phyloP scores from a whole-genome alignment of 2,797 vertebrate species.

The Urophycis tenuis region DNA sequence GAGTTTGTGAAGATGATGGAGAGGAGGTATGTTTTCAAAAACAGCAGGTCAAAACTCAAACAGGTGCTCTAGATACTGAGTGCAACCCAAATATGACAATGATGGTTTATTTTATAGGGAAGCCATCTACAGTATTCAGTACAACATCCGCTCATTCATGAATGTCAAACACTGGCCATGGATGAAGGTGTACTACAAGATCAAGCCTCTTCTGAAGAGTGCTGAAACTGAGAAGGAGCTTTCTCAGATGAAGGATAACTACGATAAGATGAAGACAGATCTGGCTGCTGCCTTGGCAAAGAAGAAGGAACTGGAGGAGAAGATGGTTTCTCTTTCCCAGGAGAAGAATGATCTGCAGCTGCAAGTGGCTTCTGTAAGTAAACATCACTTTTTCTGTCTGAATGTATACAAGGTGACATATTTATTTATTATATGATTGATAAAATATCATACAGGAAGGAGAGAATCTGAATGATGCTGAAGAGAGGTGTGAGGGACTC shows the following conservation, averaged over 20 bases:
- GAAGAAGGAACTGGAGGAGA: slow-evolving; percentile 78
- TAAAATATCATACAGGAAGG: not conserved
- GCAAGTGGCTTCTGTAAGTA: slow-evolving; percentile 75
- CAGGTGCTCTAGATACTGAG: not conserved
- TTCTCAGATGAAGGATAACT: slow-evolving; percentile 77
- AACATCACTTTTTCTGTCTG: not conserved
- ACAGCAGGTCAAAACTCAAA: not conserved
- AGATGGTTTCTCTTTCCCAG: slow-evolving; percentile 74
- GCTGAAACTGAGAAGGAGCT: no score
- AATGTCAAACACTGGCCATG: no score
- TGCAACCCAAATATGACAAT: not conserved
- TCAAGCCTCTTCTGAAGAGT: no score
- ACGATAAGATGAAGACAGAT: slow-evolving; percentile 65
- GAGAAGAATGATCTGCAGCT: slow-evolving; percentile 81
- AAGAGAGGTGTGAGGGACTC: not conserved
- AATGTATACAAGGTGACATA: not conserved
- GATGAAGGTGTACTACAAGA: no score
- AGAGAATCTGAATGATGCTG: not conserved
- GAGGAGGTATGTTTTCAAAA: slow-evolving; percentile 40
- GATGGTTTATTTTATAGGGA: slow-evolving; percentile 58
- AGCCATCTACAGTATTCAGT: slow-evolving; percentile 78
- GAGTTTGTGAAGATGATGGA: no score
- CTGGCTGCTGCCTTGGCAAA: slow-evolving; percentile 75
- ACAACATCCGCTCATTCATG: no score
- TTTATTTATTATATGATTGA: no score